These are phyloP conservation scores for Zophobas atratus DNA, from an alignment of 1,140 invertebrate genomes.

Conservation along the genomic window DNA sequence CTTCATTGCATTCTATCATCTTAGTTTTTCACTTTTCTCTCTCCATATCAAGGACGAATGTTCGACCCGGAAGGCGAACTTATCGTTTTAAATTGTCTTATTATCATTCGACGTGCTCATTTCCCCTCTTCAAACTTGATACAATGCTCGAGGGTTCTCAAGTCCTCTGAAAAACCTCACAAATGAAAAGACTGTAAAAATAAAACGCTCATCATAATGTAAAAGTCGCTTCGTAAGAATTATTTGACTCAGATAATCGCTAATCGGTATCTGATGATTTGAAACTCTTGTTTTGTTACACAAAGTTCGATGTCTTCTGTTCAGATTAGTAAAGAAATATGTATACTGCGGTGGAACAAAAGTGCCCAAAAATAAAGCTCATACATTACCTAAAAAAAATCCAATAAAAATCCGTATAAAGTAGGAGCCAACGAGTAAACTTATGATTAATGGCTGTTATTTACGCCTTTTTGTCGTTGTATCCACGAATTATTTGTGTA, in stretches of 20 bases:
- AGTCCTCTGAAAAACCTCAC: not conserved
- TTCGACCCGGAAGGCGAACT: not conserved
- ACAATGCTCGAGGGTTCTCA: not conserved
- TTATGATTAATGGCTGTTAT: not conserved
- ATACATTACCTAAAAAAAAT: no score
- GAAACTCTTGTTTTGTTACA: not conserved
- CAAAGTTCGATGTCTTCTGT: no score
- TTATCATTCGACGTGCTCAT: not conserved
- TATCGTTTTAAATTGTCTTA: slow-evolving; percentile 1
- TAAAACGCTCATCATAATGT: not conserved
- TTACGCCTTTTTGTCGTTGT: not conserved
- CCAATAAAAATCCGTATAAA: not conserved
- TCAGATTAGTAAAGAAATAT: no score
- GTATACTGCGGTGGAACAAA: not conserved
- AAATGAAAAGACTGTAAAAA: not conserved
- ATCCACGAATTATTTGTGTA: slow-evolving; percentile 1
- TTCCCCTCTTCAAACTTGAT: not conserved
- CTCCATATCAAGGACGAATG: not conserved
- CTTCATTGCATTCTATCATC: not conserved
- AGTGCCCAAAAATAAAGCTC: not conserved
- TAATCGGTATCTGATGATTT: no score
- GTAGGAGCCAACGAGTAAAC: not conserved
- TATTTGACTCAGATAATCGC: no score
- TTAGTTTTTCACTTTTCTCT: not conserved
- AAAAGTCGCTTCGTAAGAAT: not conserved